Evolutionary conservation across 2,797 vertebrate genomes (phyloP).

Genomic region (Trachops cirrhosus): DNA sequence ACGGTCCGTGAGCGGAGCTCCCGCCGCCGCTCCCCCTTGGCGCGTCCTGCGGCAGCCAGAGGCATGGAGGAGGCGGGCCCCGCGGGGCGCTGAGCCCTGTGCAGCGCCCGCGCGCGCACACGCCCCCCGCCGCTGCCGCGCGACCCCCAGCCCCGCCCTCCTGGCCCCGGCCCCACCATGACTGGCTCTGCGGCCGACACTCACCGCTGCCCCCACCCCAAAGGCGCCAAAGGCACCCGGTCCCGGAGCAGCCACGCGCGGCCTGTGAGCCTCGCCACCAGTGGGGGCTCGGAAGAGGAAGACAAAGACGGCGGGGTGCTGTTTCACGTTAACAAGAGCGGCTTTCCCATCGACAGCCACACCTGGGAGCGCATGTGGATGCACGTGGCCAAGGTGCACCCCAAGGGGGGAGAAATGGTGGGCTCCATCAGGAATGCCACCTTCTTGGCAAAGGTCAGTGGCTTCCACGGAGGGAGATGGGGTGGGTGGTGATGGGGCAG

Average conservation of each 20-base stretch:
- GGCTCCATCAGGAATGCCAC: slow-evolving; percentile 90
- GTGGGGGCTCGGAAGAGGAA: slow-evolving; percentile 90
- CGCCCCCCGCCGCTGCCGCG: background rate
- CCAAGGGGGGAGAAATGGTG: slow-evolving; percentile 93
- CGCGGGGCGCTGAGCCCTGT: slow-evolving; percentile 56
- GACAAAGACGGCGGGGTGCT: slow-evolving; percentile 93
- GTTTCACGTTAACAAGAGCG: slow-evolving; percentile 94
- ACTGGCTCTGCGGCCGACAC: slow-evolving; percentile 87
- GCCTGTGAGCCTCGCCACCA: slow-evolving; percentile 78
- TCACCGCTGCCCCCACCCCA: slow-evolving; percentile 81
- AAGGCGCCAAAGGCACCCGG: slow-evolving; percentile 87
- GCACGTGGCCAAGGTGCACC: slow-evolving; percentile 93
- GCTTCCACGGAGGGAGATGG: background rate
- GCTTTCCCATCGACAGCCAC: slow-evolving; percentile 92
- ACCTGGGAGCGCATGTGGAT: slow-evolving; percentile 98
- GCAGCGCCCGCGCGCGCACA: slow-evolving; percentile 9
- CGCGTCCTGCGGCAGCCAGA: slow-evolving; percentile 48
- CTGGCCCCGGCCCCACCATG: slow-evolving; percentile 73
- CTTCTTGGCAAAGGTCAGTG: slow-evolving; percentile 91
- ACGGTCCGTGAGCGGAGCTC: slow-evolving; percentile 41
- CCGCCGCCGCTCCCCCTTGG: slow-evolving; percentile 5
- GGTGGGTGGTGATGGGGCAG: background rate
- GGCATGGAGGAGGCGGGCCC: slow-evolving; percentile 63
- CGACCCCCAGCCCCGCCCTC: background rate
- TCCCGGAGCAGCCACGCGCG: slow-evolving; percentile 89